Conservation (phyloP, 2,113 vertebrate species). For the Acanthisitta chloris region DNA sequence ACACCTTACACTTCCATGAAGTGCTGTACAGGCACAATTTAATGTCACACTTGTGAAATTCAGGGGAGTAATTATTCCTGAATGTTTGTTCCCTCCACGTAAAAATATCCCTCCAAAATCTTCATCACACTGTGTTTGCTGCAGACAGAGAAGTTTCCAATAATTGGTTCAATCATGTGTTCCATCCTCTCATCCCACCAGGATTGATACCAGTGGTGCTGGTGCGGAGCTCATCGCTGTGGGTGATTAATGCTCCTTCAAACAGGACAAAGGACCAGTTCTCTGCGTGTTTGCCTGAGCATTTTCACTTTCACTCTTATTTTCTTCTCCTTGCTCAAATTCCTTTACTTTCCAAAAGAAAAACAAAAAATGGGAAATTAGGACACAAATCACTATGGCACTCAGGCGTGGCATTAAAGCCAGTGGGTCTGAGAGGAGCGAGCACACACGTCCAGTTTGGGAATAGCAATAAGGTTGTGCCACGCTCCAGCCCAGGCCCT, state of each 20-base stretch:
- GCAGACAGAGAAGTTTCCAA: conserved; percentile 5
- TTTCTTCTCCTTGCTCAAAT: not conserved
- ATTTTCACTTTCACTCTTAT: not conserved
- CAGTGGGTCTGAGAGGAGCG: not conserved
- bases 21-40: not conserved
- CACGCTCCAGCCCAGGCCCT: not conserved
- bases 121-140: not conserved
- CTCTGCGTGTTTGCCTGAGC: not conserved
- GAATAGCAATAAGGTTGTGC: not conserved
- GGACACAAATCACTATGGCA: not conserved
- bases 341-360: not conserved
- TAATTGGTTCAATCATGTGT: not conserved
- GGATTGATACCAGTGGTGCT: not conserved
- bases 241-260: conserved; percentile 31
- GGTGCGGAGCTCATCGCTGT: not conserved
- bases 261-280: conserved; percentile 1
- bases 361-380: not conserved
- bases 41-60: not conserved
- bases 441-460: not conserved
- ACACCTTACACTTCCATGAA: not conserved
- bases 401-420: not conserved
- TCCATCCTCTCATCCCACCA: not conserved
- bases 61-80: not conserved
- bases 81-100: not conserved
- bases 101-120: not conserved